A percentile compares a stretch with the other conserved stretches of the same genome.
Evolutionary conservation across 2,797 vertebrate species (phyloP).

Genomic region (Xiphophorus birchmanni): DNA sequence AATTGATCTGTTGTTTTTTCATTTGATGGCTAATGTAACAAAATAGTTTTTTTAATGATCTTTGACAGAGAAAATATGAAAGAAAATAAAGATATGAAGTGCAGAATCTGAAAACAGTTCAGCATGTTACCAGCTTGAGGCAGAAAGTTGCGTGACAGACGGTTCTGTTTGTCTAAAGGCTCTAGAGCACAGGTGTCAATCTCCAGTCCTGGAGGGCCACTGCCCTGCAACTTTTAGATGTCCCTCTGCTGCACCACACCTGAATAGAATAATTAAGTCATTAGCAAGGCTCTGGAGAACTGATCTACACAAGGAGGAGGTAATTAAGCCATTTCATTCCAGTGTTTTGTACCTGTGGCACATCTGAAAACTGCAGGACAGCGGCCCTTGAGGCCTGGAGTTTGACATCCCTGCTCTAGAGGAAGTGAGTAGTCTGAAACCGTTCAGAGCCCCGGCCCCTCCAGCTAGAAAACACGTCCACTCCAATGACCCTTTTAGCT

Average conservation of each 20-base stretch:
- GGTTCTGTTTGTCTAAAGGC: background rate
- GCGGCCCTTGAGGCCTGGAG: no score
- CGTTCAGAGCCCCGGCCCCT: background rate
- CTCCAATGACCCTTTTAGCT: background rate
- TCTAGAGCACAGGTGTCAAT: background rate
- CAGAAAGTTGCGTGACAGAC: background rate
- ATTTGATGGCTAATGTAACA: background rate
- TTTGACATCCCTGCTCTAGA: background rate
- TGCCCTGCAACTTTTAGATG: no score
- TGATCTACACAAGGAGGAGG: no score
- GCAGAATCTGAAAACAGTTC: background rate
- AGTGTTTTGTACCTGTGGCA: no score
- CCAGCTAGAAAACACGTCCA: background rate
- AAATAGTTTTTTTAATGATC: background rate
- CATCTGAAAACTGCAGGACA: no score
- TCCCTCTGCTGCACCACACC: no score
- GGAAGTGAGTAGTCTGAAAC: background rate
- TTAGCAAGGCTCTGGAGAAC: no score
- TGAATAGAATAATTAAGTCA: no score
- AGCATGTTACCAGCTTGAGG: conserved; percentile 1
- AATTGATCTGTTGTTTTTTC: background rate
- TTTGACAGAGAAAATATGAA: background rate
- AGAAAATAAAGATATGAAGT: background rate
- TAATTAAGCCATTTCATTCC: no score
- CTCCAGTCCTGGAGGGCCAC: no score